These are phyloP conservation scores for Pygmarrhopalites habei DNA, from an alignment of 1,140 invertebrate species.

Conservation along the genomic window DNA sequence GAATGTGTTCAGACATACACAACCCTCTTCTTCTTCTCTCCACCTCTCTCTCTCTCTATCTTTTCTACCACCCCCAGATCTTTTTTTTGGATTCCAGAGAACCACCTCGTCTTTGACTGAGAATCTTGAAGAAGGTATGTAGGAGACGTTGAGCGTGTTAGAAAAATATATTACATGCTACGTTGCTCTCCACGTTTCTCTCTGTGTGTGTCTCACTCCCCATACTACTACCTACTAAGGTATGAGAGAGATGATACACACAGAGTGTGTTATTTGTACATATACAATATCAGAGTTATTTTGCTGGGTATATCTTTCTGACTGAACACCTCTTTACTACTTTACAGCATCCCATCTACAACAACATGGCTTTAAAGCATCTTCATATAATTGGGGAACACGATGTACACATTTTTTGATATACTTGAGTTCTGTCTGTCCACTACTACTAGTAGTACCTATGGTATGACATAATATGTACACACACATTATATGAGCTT, in stretches of 20 bases:
- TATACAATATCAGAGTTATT: neutral
- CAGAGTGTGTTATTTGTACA: neutral
- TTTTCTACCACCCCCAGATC: neutral
- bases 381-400: neutral
- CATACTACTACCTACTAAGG: too few species aligned
- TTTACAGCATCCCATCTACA: too few species aligned
- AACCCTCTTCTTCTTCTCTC: conserved; percentile 1
- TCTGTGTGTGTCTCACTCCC: too few species aligned
- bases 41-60: conserved; percentile 6
- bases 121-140: neutral
- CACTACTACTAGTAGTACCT: neutral
- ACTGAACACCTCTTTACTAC: too few species aligned
- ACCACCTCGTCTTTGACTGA: neutral
- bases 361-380: neutral
- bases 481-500: neutral
- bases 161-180: too few species aligned
- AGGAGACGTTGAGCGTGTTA: neutral
- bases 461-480: too few species aligned
- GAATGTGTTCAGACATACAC: too few species aligned
- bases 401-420: neutral
- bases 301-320: too few species aligned
- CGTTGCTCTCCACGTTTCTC: too few species aligned
- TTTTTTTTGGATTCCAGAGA: neutral
- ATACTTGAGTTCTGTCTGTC: neutral
- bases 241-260: neutral